A percentile compares a stretch with the other conserved stretches of the same genome.
Evolutionary conservation across 2,797 vertebrate species (phyloP).

Genomic region (Sebastes wilsoni): DNA sequence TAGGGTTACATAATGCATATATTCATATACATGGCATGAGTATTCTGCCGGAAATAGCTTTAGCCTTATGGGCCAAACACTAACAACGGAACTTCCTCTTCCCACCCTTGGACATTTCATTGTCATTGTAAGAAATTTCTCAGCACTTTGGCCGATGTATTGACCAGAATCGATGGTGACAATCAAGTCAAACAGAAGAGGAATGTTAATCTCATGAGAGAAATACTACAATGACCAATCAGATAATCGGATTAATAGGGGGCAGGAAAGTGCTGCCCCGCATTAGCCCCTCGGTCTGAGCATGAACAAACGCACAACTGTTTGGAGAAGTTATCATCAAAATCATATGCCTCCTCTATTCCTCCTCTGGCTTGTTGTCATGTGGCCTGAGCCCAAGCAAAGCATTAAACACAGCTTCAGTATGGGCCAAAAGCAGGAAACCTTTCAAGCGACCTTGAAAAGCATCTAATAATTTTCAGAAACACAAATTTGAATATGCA

Average conservation of each 20-base stretch:
- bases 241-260: slow-evolving; percentile 78
- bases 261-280: slow-evolving; percentile 57
- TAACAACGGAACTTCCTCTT: slow-evolving; percentile 9
- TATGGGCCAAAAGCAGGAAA: not conserved
- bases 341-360: slow-evolving; percentile 49
- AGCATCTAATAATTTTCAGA: slow-evolving; percentile 7
- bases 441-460: not conserved
- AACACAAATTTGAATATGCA: slow-evolving; percentile 30
- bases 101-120: slow-evolving; percentile 24
- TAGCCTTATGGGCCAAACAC: not conserved
- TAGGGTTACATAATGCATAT: slow-evolving; percentile 45
- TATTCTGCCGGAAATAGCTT: not conserved
- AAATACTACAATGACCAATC: slow-evolving; percentile 72
- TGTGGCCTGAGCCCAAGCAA: slow-evolving; percentile 32
- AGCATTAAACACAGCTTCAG: slow-evolving; percentile 24
- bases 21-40: not conserved
- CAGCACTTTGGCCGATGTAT: slow-evolving; percentile 28
- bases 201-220: slow-evolving; percentile 78
- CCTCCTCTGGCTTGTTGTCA: slow-evolving; percentile 47
- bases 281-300: slow-evolving; percentile 60
- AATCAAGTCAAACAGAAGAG: slow-evolving; percentile 78
- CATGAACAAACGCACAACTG: slow-evolving; percentile 67
- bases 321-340: slow-evolving; percentile 73
- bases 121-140: slow-evolving; percentile 40
- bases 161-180: slow-evolving; percentile 73